Conservation (phyloP, 1,140 invertebrate genomes). For the Spodoptera litura region DNA sequence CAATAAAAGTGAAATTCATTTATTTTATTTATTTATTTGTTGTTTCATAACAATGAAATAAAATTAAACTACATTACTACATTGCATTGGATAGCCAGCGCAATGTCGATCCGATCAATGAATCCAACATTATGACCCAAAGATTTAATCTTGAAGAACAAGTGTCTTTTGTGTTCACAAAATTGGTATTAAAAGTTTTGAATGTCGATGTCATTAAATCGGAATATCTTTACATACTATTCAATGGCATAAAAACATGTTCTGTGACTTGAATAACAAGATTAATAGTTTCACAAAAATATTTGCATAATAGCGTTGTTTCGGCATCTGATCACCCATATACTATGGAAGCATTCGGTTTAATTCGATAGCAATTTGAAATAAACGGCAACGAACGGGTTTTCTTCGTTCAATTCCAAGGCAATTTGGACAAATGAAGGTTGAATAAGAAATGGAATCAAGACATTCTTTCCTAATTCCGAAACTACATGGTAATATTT, state of each 20-base stretch:
- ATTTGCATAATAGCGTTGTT: slow-evolving; percentile 55
- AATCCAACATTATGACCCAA: background rate
- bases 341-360: slow-evolving; percentile 18
- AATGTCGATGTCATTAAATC: background rate
- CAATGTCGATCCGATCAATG: background rate
- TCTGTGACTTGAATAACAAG: slow-evolving; percentile 45
- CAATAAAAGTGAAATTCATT: background rate
- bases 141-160: slow-evolving; percentile 5
- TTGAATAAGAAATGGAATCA: slow-evolving; percentile 28
- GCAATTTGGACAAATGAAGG: slow-evolving; percentile 41
- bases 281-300: slow-evolving; percentile 41
- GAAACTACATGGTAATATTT: slow-evolving; percentile 32
- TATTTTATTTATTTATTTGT: too few relatives aligned
- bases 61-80: background rate
- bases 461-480: slow-evolving; percentile 35
- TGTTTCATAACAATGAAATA: background rate
- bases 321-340: slow-evolving; percentile 32
- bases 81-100: too few relatives aligned
- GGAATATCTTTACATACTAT: slow-evolving; percentile 36
- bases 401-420: slow-evolving; percentile 18
- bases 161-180: slow-evolving; percentile 2
- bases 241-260: slow-evolving; percentile 33
- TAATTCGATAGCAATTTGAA: slow-evolving; percentile 35
- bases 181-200: slow-evolving; percentile 17
- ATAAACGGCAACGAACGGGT: slow-evolving; percentile 34